Conservation (phyloP, 1,140 invertebrate species). For the Drosophila rufa region DNA sequence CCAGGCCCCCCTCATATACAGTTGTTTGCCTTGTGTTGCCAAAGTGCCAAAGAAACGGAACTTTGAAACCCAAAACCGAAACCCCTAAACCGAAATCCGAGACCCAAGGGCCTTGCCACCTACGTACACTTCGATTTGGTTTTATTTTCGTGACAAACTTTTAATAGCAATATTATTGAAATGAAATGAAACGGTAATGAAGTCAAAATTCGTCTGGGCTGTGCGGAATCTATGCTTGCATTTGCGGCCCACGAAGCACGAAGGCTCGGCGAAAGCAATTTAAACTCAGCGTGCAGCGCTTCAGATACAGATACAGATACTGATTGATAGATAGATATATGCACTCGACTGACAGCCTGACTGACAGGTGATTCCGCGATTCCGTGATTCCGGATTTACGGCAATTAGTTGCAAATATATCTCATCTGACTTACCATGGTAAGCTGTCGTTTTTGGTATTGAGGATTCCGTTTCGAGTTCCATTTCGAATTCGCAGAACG, state of each 20-base stretch:
- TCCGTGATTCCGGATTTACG: constrained; percentile 12
- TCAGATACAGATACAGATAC: background rate
- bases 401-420: constrained; percentile 30
- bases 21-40: constrained; percentile 36
- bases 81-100: background rate
- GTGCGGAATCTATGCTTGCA: constrained; percentile 46
- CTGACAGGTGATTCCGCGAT: constrained; percentile 24
- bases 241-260: constrained; percentile 37
- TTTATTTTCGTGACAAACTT: constrained; percentile 84
- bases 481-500: constrained; percentile 23
- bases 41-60: constrained; percentile 60
- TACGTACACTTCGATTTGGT: constrained; percentile 54
- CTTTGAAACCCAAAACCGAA: constrained; percentile 59
- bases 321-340: constrained; percentile 3
- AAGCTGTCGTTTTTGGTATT: constrained; percentile 18
- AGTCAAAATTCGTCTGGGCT: constrained; percentile 63
- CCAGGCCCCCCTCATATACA: background rate
- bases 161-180: constrained; percentile 84
- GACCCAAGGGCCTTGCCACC: constrained; percentile 31
- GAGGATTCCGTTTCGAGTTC: background rate
- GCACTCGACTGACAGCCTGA: constrained; percentile 5
- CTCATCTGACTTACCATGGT: constrained; percentile 49
- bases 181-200: constrained; percentile 79
- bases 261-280: constrained; percentile 52
- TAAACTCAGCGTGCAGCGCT: constrained; percentile 11